phyloP scores from a whole-genome alignment of 1,140 invertebrate species.

The Drosophila triauraria region DNA sequence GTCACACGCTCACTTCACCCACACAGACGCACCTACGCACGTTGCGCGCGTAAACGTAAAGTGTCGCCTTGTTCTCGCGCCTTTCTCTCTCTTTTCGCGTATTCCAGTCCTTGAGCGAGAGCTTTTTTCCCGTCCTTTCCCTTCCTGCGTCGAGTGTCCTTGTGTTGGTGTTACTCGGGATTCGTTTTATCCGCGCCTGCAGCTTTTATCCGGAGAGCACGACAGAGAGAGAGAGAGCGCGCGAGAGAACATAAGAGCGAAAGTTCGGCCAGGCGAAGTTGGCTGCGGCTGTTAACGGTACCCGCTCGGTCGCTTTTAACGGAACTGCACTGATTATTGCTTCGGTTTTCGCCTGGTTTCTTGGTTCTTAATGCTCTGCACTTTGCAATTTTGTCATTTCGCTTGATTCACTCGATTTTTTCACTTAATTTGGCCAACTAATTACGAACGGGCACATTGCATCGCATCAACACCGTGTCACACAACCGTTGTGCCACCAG shows the following conservation, averaged over 20 bases:
- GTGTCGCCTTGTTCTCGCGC: slow-evolving; percentile 48
- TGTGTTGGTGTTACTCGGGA: slow-evolving; percentile 67
- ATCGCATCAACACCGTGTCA: slow-evolving; percentile 43
- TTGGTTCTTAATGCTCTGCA: slow-evolving; percentile 44
- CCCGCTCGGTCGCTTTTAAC: slow-evolving; percentile 21
- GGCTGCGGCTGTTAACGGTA: slow-evolving; percentile 61
- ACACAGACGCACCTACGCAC: slow-evolving; percentile 46
- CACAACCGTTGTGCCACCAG: slow-evolving; percentile 46
- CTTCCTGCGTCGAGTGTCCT: slow-evolving; percentile 57
- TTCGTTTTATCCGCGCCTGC: slow-evolving; percentile 69
- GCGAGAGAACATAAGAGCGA: slow-evolving; percentile 12
- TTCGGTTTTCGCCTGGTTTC: slow-evolving; percentile 45
- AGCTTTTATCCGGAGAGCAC: slow-evolving; percentile 58
- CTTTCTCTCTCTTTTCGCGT: slow-evolving; percentile 37
- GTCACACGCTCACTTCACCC: slow-evolving; percentile 26
- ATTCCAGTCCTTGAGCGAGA: slow-evolving; percentile 77
- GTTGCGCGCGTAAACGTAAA: slow-evolving; percentile 83
- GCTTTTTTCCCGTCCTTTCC: slow-evolving; percentile 49
- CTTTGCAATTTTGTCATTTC: slow-evolving; percentile 70
- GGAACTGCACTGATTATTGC: slow-evolving; percentile 35
- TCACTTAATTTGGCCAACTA: slow-evolving; percentile 57
- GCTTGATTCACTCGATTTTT: slow-evolving; percentile 57
- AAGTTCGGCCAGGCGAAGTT: slow-evolving; percentile 59
- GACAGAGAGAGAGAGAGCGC: slow-evolving; percentile 5
- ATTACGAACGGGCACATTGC: slow-evolving; percentile 50